Conservation (phyloP, 1,140 invertebrate genomes). For the Drosophila orena region DNA sequence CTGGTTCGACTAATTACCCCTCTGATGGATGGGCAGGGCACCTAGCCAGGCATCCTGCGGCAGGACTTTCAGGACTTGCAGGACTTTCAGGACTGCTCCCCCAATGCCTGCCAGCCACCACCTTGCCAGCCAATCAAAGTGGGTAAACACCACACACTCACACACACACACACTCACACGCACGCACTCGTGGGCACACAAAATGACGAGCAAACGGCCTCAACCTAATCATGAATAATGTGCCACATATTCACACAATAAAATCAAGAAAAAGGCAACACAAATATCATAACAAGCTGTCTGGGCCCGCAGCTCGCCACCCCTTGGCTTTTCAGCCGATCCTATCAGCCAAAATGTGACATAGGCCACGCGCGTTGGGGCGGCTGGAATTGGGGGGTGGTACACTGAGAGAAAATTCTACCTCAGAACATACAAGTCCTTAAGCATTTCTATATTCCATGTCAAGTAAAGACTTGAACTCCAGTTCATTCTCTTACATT, state of each 20-base stretch:
- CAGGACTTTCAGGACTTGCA: constrained; percentile 7
- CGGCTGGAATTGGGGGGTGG: background rate
- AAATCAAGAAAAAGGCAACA: constrained; percentile 71
- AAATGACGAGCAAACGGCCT: constrained; percentile 58
- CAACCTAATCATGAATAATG: constrained; percentile 78
- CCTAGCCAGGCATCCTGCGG: background rate
- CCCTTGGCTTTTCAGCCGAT: constrained; percentile 20
- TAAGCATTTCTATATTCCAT: too few species aligned
- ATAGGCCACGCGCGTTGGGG: constrained; percentile 20
- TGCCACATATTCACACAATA: constrained; percentile 77
- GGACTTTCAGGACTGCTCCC: constrained; percentile 7
- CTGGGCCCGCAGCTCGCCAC: constrained; percentile 22
- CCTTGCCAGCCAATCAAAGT: constrained; percentile 54
- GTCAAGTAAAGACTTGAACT: too few species aligned
- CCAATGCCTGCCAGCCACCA: too few species aligned
- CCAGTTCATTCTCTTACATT: too few species aligned
- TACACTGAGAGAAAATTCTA: background rate
- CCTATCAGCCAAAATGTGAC: constrained; percentile 44
- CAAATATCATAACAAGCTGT: constrained; percentile 72
- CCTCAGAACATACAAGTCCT: too few species aligned
- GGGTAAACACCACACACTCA: constrained; percentile 42
- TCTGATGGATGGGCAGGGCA: constrained; percentile 32
- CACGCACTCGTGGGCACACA: constrained; percentile 19
- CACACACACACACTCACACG: constrained; percentile 6
- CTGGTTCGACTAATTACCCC: constrained; percentile 35